These are phyloP conservation scores for Actinemys pallida DNA, from an alignment of 2,113 vertebrate genomes.

Conservation along the genomic window DNA sequence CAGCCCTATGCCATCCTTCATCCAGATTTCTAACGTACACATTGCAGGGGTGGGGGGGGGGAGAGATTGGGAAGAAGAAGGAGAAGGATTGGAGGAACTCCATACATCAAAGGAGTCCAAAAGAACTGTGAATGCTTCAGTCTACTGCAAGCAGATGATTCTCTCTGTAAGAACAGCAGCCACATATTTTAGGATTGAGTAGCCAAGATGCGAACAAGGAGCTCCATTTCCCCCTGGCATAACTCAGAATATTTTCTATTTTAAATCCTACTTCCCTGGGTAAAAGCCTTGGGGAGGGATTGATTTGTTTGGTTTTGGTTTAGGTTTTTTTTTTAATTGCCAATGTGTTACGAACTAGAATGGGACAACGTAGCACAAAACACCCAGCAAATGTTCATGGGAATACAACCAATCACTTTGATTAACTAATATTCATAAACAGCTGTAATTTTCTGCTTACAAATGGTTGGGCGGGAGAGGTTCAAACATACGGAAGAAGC, in stretches of 20 bases:
- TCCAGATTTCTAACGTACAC: conserved; percentile 36
- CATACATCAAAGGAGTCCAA: conserved; percentile 28
- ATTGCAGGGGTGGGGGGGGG: too few relatives aligned
- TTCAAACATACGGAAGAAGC: background rate
- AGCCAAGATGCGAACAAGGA: background rate
- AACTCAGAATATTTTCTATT: background rate
- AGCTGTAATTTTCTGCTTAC: background rate
- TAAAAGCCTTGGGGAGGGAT: background rate
- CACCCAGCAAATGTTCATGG: background rate
- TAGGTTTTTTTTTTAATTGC: background rate
- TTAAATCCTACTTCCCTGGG: background rate
- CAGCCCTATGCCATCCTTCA: background rate
- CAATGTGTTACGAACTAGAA: background rate
- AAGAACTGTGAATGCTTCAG: background rate
- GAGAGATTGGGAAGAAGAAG: background rate
- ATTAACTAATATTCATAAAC: background rate
- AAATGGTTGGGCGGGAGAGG: background rate
- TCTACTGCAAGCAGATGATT: background rate
- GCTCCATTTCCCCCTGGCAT: background rate
- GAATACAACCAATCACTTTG: background rate
- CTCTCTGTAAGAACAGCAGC: background rate
- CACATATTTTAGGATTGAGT: background rate
- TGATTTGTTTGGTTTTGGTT: too few relatives aligned
- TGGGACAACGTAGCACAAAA: background rate
- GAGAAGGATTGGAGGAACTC: conserved; percentile 17